phyloP scores from a whole-genome alignment of 2,113 vertebrate species.

The Eptatretus burgeri region DNA sequence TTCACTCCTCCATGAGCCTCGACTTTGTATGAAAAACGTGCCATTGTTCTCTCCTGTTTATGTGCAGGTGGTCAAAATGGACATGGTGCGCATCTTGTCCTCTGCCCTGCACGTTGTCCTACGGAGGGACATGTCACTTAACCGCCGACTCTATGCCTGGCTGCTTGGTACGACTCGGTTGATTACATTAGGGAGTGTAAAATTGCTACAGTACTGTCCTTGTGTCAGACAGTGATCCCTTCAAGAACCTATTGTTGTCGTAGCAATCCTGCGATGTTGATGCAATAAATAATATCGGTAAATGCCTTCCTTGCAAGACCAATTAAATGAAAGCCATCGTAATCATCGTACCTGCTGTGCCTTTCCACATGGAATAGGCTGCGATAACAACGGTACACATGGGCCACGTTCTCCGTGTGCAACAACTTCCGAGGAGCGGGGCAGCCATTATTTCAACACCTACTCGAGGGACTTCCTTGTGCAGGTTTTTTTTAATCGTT shows the following conservation, averaged over 20 bases:
- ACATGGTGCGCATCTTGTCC: conserved; percentile 85
- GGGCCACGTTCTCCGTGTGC: conserved; percentile 75
- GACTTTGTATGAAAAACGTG: too few species aligned
- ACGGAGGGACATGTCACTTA: conserved; percentile 92
- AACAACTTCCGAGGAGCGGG: conserved; percentile 42
- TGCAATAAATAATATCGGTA: background rate
- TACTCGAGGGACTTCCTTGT: conserved; percentile 56
- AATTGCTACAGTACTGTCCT: conserved; percentile 14
- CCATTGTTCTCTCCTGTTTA: too few species aligned
- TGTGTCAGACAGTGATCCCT: conserved; percentile 13
- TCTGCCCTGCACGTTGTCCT: conserved; percentile 88
- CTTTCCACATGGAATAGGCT: conserved; percentile 23
- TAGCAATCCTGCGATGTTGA: background rate
- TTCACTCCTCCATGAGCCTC: too few species aligned
- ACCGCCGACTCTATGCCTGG: conserved; percentile 91
- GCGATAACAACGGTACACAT: conserved; percentile 69
- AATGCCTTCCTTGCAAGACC: conserved; percentile 6
- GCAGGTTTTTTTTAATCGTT: conserved; percentile 25
- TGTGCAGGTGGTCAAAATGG: conserved; percentile 29
- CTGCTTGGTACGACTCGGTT: conserved; percentile 38
- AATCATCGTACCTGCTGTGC: background rate
- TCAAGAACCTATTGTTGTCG: background rate
- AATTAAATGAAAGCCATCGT: conserved; percentile 11
- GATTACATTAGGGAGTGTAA: too few species aligned
- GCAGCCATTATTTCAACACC: conserved; percentile 45